These are phyloP conservation scores for Cardiocondyla obscurior DNA, from an alignment of 1,140 invertebrate genomes.

Conservation along the genomic window DNA sequence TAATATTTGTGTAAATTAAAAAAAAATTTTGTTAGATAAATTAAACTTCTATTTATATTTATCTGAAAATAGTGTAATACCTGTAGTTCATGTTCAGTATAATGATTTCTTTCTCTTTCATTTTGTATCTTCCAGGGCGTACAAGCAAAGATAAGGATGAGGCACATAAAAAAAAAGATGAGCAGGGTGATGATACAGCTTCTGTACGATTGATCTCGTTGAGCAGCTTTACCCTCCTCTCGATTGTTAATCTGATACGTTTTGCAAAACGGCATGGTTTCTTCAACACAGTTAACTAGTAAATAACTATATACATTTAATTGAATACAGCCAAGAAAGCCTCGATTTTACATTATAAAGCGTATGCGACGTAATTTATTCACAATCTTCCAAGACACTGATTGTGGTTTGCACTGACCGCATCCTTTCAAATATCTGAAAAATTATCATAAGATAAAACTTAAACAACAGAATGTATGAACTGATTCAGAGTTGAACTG, in stretches of 20 bases:
- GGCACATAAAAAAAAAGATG: constrained; percentile 71
- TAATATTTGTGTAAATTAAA: background rate
- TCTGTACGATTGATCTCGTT: constrained; percentile 70
- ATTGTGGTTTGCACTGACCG: constrained; percentile 65
- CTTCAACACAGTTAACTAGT: background rate
- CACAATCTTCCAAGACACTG: constrained; percentile 31
- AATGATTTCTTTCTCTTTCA: background rate
- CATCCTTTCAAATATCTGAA: constrained; percentile 64
- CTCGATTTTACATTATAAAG: background rate
- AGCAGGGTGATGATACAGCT: constrained; percentile 68
- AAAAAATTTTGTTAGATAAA: background rate
- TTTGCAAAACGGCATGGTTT: constrained; percentile 57
- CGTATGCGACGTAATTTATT: background rate
- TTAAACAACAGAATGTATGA: background rate
- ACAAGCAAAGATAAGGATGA: constrained; percentile 64
- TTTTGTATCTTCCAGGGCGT: constrained; percentile 54
- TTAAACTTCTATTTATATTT: background rate
- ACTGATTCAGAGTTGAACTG: background rate
- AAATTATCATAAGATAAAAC: constrained; percentile 22
- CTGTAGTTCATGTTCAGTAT: background rate
- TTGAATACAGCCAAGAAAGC: background rate
- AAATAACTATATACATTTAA: background rate
- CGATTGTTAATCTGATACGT: constrained; percentile 56
- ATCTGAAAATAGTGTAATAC: constrained; percentile 1
- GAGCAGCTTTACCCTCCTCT: constrained; percentile 4